Conservation (phyloP, 2,888 invertebrate genomes). For the Ptilodon capucinus region DNA sequence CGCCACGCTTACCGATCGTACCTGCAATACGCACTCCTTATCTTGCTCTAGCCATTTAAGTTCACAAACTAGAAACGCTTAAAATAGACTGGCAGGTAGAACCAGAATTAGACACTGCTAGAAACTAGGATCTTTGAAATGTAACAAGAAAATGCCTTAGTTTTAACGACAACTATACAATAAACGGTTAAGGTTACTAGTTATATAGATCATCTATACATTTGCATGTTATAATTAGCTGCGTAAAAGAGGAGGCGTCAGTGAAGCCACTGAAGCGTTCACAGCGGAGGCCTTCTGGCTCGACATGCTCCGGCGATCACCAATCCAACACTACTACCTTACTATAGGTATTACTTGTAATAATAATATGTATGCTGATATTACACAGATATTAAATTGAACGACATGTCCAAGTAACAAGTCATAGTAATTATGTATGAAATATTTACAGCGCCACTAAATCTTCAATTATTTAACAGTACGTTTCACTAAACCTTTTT, state of each 20-base stretch:
- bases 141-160: too few species aligned
- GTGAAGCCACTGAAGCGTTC: conserved; percentile 43
- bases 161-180: too few species aligned
- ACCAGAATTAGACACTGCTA: not conserved
- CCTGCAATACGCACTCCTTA: conserved; percentile 22
- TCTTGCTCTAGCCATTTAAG: conserved; percentile 17
- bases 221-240: conserved; percentile 20
- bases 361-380: not conserved
- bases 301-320: conserved; percentile 53
- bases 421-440: too few species aligned
- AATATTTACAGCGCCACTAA: too few species aligned
- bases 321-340: conserved; percentile 43
- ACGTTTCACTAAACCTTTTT: too few species aligned
- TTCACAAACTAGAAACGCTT: conserved; percentile 8
- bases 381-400: not conserved
- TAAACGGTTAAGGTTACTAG: too few species aligned
- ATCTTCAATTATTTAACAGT: too few species aligned
- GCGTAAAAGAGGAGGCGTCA: conserved; percentile 56
- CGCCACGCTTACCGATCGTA: conserved; percentile 16
- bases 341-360: conserved; percentile 4
- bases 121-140: not conserved
- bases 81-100: not conserved
- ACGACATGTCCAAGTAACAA: not conserved
- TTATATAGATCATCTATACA: too few species aligned
- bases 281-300: conserved; percentile 43